Conservation (phyloP, 2,888 invertebrate species). For the Harpalus rufipes region DNA sequence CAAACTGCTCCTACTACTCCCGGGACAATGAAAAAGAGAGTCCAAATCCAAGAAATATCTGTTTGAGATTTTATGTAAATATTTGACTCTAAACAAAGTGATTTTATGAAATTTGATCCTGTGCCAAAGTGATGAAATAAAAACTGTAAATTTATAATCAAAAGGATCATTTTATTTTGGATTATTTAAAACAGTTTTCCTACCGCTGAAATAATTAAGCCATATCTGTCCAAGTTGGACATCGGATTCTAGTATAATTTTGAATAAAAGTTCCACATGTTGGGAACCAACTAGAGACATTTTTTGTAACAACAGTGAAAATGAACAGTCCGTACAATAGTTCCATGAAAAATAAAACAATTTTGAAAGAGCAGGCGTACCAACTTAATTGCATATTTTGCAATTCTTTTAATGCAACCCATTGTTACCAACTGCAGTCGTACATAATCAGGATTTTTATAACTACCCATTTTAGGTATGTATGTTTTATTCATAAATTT, state of each 20-base stretch:
- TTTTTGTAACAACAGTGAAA: constrained; percentile 51
- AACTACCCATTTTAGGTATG: constrained; percentile 13
- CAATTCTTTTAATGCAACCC: constrained; percentile 56
- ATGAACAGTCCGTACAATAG: constrained; percentile 32
- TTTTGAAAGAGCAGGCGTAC: constrained; percentile 50
- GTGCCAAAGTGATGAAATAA: constrained; percentile 34
- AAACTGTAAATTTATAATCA: constrained; percentile 45
- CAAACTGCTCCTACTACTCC: constrained; percentile 83
- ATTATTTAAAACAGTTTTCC: constrained; percentile 57
- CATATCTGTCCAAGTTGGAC: constrained; percentile 62
- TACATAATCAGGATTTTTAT: constrained; percentile 51
- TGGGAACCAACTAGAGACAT: constrained; percentile 21
- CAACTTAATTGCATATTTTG: constrained; percentile 54
- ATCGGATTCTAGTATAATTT: constrained; percentile 46
- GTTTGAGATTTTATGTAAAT: constrained; percentile 80
- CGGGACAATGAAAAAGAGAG: constrained; percentile 91
- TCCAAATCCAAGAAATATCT: constrained; percentile 95
- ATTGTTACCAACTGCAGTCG: constrained; percentile 54
- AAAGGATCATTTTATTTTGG: constrained; percentile 49
- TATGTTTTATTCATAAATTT: constrained; percentile 40
- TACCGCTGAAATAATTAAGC: constrained; percentile 55
- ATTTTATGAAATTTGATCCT: constrained; percentile 24
- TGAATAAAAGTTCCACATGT: constrained; percentile 37
- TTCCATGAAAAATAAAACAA: constrained; percentile 53
- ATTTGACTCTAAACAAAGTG: constrained; percentile 39